Conservation (phyloP, 2,888 invertebrate species). For the Trisateles emortualis region DNA sequence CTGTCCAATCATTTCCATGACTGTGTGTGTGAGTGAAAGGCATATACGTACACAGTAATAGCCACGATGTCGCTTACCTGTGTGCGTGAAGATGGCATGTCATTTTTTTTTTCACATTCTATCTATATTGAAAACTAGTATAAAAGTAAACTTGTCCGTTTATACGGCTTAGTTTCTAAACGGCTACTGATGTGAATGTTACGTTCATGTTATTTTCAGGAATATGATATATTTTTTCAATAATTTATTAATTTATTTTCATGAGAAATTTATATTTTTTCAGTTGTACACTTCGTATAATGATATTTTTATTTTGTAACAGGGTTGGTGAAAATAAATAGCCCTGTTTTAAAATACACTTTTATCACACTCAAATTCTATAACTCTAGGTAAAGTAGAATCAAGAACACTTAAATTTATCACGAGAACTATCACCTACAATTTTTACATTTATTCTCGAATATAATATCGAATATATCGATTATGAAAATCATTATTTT, state of each 20-base stretch:
- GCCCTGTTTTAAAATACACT: too few species aligned
- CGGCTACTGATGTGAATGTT: conserved; percentile 46
- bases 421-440: too few species aligned
- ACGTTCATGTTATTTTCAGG: conserved; percentile 52
- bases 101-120: conserved; percentile 70
- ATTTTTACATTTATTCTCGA: too few species aligned
- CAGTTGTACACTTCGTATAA: too few species aligned
- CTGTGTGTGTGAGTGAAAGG: conserved; percentile 78
- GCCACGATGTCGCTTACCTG: conserved; percentile 47
- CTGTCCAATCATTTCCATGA: conserved; percentile 42
- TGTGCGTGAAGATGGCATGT: conserved; percentile 72
- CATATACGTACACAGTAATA: conserved; percentile 68
- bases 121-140: conserved; percentile 75
- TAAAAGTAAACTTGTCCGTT: conserved; percentile 69
- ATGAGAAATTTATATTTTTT: background rate
- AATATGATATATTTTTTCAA: background rate
- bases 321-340: too few species aligned
- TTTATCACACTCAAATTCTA: too few species aligned
- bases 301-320: too few species aligned
- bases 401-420: too few species aligned
- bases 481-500: too few species aligned
- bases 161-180: conserved; percentile 72
- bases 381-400: too few species aligned
- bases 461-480: too few species aligned
- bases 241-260: background rate